phyloP scores from a whole-genome alignment of 2,797 vertebrate genomes.

The Antrozous pallidus region DNA sequence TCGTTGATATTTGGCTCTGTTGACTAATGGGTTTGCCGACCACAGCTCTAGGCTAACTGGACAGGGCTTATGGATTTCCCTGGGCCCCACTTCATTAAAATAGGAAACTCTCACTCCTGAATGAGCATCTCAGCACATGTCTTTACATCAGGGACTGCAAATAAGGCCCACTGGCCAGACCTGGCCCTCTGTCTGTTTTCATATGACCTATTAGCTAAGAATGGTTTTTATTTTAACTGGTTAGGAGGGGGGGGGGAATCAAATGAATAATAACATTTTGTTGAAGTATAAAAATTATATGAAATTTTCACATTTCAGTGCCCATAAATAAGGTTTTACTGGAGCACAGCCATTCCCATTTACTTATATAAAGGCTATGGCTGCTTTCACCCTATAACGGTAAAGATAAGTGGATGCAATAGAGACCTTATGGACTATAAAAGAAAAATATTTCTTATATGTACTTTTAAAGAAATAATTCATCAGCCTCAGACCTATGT shows the following conservation, averaged over 20 bases:
- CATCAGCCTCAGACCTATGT: neutral
- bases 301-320: neutral
- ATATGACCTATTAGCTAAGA: neutral
- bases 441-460: neutral
- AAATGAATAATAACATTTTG: constrained; percentile 28
- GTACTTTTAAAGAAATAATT: neutral
- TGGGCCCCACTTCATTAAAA: neutral
- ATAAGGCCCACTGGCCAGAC: neutral
- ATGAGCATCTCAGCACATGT: neutral
- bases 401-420: neutral
- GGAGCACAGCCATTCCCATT: neutral
- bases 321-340: constrained; percentile 11
- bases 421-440: neutral
- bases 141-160: neutral
- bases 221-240: neutral
- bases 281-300: neutral
- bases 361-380: neutral
- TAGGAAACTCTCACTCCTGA: neutral
- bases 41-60: neutral
- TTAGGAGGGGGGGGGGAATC: neutral
- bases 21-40: too few species aligned
- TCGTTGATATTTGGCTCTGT: too few species aligned
- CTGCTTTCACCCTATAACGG: neutral
- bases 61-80: neutral
- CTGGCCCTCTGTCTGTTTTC: neutral